Evolutionary conservation across 2,888 invertebrate genomes (phyloP), one percentile per base, ranked within the genome.

Genomic region (Autographa pulchrina): DNA sequence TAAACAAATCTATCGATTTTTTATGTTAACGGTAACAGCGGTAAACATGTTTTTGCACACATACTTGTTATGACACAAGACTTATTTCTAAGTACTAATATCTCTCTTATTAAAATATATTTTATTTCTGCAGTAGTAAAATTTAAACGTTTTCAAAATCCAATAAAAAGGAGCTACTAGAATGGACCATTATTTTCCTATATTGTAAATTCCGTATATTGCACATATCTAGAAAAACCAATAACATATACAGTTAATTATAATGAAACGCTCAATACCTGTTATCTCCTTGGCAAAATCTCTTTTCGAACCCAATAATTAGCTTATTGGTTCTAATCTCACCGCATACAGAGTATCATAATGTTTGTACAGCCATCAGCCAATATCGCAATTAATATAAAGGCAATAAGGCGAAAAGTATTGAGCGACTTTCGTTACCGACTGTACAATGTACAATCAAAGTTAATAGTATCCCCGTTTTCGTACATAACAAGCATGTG

Each of bases 391-490:
- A 43, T 6, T 43, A 43, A 16, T 43, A 14, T 43, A 4, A 43
- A 43, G 18, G 18, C 52, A 18, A 52, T 52, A 52, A 52, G 52
- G 16, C 52, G 52, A 52, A 18, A 43, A 48, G n/a, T 52, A 52
- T 54, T 20, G 54, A 54, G 4, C 11, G 54, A 20, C 11, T 54
- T 54, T 18, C 54, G 54, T 20, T 54, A 54, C 54, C 8, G 25
- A 20, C 54, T 13, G 20, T 56, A 54, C 54, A 11, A 18, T 20
- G 20, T 54, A 56, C 54, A 56, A 56, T 56, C 54, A 56, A 56
- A 56, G 25, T 56, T 56, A 25, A 56, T 25, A 25, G 54, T 56
- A 20, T 20, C 25, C n/a, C 13, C 20, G 11, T 56, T 25, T 20
- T 5, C 54, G 25, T 56, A 56, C 20, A 11, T 54, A 54, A 25